Conservation (phyloP, 2,113 vertebrate genomes). For the Trematocara variabile region DNA sequence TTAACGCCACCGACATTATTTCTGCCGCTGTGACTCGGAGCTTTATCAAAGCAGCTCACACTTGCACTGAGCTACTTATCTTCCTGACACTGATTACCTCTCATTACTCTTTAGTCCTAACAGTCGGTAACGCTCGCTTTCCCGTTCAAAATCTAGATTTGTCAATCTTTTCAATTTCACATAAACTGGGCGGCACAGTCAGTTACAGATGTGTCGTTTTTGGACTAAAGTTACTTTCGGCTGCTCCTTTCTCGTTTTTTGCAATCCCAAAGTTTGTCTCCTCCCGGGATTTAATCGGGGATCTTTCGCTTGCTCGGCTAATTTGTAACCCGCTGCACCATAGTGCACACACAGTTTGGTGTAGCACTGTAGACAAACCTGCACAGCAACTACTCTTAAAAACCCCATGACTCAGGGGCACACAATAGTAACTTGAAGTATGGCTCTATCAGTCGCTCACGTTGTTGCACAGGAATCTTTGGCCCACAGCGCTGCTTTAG, state of each 20-base stretch:
- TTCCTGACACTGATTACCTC: not conserved
- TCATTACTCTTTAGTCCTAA: not conserved
- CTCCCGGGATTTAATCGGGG: not conserved
- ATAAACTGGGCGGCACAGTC: not conserved
- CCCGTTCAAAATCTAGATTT: not conserved
- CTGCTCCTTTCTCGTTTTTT: not conserved
- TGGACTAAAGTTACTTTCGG: not conserved
- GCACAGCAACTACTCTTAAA: not conserved
- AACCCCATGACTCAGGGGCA: not conserved
- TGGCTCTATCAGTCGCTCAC: not conserved
- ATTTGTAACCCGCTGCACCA: not conserved
- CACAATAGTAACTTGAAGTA: not conserved
- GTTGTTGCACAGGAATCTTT: not conserved
- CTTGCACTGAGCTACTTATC: not conserved
- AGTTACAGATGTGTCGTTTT: not conserved
- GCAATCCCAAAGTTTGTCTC: not conserved
- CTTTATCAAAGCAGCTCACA: slow-evolving; percentile 2
- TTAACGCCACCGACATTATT: not conserved
- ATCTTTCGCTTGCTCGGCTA: not conserved
- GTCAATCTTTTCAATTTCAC: not conserved
- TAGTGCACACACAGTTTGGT: not conserved
- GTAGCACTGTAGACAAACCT: not conserved
- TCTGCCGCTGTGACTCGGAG: not conserved
- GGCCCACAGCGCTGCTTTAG: not conserved
- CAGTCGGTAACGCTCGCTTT: not conserved